Evolutionary conservation across 2,888 invertebrate genomes (phyloP), one percentile per base, ranked within the genome.

Genomic region (Strigamia crassipes): DNA sequence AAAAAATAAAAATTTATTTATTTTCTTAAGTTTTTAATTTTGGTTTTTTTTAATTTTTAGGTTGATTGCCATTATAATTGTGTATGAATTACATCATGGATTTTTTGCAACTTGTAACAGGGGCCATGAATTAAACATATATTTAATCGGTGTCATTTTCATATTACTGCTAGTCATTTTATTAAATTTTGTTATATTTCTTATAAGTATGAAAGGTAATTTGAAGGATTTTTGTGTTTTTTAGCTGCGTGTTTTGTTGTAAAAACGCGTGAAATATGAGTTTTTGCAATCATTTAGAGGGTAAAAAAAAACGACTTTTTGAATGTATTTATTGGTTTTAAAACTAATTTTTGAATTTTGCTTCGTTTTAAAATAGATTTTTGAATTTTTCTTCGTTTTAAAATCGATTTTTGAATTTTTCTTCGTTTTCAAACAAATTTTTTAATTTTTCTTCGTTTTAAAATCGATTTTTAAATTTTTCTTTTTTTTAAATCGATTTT

Each of bases 61-160:
- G 93, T 88, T 93, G 84, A 90, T 92, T 21, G 88, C 92, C 82
- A 91, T 93, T 85, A 91, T 91, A 15, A 87, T 91, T 83, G 92
- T 92, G 79, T 92, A 91, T 86, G 90, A 91, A 85, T 91, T 92
- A 83, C 90, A 92, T 82, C 92, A 91, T 85, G 90, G 91, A 9
- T 91, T 92, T 86, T 92, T 93, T 91, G 90, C 61, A 2, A 27
- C 90, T 85, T 94, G 94, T 87, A 89, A 89, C 56, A 93, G 93
- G n/a, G 94, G 93, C 13, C 90, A 92, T 80, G 91, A 93, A 85
- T 92, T 95, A 82, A 90, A 93, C 83, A 89, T 91, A 51, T 94
- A 93, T 87, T 90, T 94, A 82, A 90, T 92, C 85, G 94, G 94
- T 38, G 86, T 87, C 12, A 84, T 89, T 18, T 84, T 86, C 3